Base-by-base conservation (phyloP, 1,140 invertebrate genomes). In the Pygmarrhopalites habei region DNA sequence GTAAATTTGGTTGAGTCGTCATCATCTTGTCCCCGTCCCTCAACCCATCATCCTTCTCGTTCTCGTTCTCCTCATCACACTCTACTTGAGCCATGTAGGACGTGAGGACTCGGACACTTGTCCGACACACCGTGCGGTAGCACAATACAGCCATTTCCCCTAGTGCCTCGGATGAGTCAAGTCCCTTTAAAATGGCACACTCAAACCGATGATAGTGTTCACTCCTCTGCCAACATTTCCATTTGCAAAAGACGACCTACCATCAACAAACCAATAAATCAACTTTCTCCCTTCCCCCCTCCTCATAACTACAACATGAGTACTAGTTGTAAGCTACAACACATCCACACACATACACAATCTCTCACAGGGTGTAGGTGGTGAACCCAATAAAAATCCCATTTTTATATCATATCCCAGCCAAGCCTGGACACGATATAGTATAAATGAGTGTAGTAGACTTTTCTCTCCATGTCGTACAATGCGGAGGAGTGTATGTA, bases 121-220 rank as follows among this genome's bases (percentile, higher is more conserved):
- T 75, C 57, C 71, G 72, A 4, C 79, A 49, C 0, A 80, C 78
- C 52, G 77, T 80, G 71, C 82, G 77, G 44, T 79, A 79, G 2
- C 79, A 79, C 19, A 85, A 71, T 15, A 74, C 64, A 69, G 75
- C 74, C 77, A 79, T 68, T 73, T 78, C 62, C 47, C 75, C 75
- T 58, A 74, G 65, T 46, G 72, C 73, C 52, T 67, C 72, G 56
- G 69, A 73, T 61, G 67, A 70, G 57, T 74, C 69, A 26, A 84
- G 75, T 56, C 72, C 65, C 61, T 76, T 70, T 25, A 83, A 74
- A 56, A 81, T 72, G 23, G 63, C 63, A 69, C 82, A 85, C 69
- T 84, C 82, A 51, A 74, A 79, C 66, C 72, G 71, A 68, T 84
- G 82, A 67, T 78, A 82, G 1, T 58, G 58, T 2, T 72, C 79